These are phyloP conservation scores for Muscicapa striata DNA, from an alignment of 2,797 vertebrate genomes.

Conservation along the genomic window DNA sequence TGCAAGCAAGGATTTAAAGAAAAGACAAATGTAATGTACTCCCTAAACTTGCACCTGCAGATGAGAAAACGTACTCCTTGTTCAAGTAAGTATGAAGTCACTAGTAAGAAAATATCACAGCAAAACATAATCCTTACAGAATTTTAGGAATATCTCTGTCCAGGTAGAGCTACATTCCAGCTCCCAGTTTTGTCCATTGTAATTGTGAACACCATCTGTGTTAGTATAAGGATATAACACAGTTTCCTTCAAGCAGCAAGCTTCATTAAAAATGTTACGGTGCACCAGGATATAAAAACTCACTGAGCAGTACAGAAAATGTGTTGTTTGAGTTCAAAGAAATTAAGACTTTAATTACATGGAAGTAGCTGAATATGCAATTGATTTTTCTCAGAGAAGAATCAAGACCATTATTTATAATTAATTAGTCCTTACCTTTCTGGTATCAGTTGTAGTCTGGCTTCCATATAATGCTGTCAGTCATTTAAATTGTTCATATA, in stretches of 20 bases:
- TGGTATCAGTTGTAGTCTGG: conserved; percentile 2
- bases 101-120: background rate
- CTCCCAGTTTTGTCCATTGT: background rate
- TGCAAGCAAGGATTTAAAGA: background rate
- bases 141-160: background rate
- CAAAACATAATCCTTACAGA: background rate
- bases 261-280: background rate
- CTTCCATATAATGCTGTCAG: background rate
- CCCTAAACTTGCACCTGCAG: background rate
- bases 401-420: background rate
- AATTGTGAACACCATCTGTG: conserved; percentile 49
- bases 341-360: conserved; percentile 30
- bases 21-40: background rate
- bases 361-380: background rate
- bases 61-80: background rate
- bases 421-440: conserved; percentile 23
- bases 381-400: conserved; percentile 1
- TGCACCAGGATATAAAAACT: background rate
- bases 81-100: background rate
- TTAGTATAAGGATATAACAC: background rate
- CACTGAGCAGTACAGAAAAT: background rate
- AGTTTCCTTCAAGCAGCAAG: background rate
- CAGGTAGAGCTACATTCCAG: background rate
- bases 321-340: conserved; percentile 36
- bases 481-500: background rate